phyloP scores from a whole-genome alignment of 2,888 invertebrate genomes.

The Amiota mariae region DNA sequence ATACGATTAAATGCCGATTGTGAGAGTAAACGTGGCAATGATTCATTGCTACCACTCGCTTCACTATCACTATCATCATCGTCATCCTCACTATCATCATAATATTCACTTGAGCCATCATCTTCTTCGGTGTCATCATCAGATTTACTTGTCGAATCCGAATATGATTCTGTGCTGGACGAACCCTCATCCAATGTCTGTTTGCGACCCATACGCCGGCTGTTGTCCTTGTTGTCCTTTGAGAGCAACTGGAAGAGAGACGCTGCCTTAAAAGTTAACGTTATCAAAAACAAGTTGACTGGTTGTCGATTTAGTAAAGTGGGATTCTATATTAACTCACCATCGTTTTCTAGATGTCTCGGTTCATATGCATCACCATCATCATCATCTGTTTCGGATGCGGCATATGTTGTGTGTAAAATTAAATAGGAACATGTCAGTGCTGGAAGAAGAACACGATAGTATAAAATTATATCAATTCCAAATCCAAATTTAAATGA shows the following conservation, averaged over 20 bases:
- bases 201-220: slow-evolving; percentile 50
- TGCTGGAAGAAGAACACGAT: slow-evolving; percentile 25
- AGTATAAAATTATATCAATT: not conserved
- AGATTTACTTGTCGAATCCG: slow-evolving; percentile 37
- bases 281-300: slow-evolving; percentile 53
- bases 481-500: no score
- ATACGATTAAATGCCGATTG: slow-evolving; percentile 78
- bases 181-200: slow-evolving; percentile 37
- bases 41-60: slow-evolving; percentile 62
- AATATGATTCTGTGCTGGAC: slow-evolving; percentile 39
- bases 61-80: slow-evolving; percentile 49
- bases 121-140: slow-evolving; percentile 52
- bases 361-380: slow-evolving; percentile 60
- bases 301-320: not conserved
- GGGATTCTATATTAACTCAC: slow-evolving; percentile 52
- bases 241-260: slow-evolving; percentile 72
- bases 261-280: slow-evolving; percentile 73
- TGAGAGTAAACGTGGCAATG: slow-evolving; percentile 76
- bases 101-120: slow-evolving; percentile 62
- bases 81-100: slow-evolving; percentile 63
- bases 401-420: not conserved
- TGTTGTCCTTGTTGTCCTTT: slow-evolving; percentile 32
- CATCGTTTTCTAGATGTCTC: slow-evolving; percentile 63
- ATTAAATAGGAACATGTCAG: slow-evolving; percentile 23
- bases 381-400: slow-evolving; percentile 23